Evolutionary conservation across 2,888 invertebrate species (phyloP).

Genomic region (Cryptophagus acutangulus): DNA sequence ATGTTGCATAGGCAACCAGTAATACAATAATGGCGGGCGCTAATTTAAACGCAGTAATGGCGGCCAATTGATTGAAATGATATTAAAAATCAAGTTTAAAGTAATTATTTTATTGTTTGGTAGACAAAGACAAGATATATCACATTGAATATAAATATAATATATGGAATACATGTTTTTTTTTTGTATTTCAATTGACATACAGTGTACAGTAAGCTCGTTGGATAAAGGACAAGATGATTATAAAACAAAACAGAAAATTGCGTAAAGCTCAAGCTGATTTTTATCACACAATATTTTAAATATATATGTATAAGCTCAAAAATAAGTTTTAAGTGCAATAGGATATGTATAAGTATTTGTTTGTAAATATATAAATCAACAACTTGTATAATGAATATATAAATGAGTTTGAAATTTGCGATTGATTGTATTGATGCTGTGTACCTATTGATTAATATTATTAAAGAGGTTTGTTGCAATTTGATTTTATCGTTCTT

Average conservation of each 20-base stretch:
- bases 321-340: conserved; percentile 8
- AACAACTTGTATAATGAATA: conserved; percentile 3
- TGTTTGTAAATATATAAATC: no score
- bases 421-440: background rate
- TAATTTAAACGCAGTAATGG: no score
- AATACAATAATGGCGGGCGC: no score
- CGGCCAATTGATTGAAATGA: no score
- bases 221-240: conserved; percentile 33
- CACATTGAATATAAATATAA: conserved; percentile 31
- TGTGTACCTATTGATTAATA: conserved; percentile 5
- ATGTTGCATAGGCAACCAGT: background rate
- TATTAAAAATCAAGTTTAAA: no score
- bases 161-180: conserved; percentile 31
- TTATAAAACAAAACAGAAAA: conserved; percentile 19
- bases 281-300: conserved; percentile 29
- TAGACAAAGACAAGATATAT: conserved; percentile 36
- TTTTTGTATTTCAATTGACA: conserved; percentile 46
- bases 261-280: conserved; percentile 26
- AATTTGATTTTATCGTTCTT: conserved; percentile 12
- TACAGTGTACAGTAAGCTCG: conserved; percentile 47
- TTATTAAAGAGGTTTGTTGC: conserved; percentile 6
- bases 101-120: conserved; percentile 26
- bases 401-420: conserved; percentile 6
- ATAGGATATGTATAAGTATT: background rate
- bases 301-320: conserved; percentile 12